Conservation (phyloP, 30 jellyfish, hydroid and myxozoan genomes). For the Cassiopea andromeda region DNA sequence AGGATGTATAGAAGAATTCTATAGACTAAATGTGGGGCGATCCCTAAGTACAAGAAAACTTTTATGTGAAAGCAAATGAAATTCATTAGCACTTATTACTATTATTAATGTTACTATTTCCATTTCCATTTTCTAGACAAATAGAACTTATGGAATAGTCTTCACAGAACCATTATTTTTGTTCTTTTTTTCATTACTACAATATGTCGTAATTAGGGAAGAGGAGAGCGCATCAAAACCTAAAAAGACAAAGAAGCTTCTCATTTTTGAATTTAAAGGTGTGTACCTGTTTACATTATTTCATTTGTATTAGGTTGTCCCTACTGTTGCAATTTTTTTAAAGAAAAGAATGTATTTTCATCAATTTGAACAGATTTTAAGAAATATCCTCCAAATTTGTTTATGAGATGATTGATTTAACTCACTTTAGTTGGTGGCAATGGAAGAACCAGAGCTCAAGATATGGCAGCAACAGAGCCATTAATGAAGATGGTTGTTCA, state of each 20-base stretch:
- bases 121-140: too few species aligned
- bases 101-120: too few species aligned
- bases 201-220: too few species aligned
- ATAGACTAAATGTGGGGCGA: too few species aligned
- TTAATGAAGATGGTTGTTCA: slow-evolving; percentile 93
- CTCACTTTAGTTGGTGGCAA: slow-evolving; percentile 85
- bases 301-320: not conserved
- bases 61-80: too few species aligned
- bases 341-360: not conserved
- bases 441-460: slow-evolving; percentile 85
- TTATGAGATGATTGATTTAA: not conserved
- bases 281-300: not conserved
- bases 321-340: not conserved
- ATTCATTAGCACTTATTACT: too few species aligned
- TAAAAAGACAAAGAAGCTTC: slow-evolving; percentile 95
- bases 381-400: not conserved
- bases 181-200: too few species aligned
- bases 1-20: too few species aligned
- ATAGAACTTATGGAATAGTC: too few species aligned
- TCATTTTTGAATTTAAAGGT: slow-evolving; percentile 96
- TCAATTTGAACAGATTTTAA: not conserved
- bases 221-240: slow-evolving; percentile 93
- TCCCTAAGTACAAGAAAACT: too few species aligned
- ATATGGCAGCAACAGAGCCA: slow-evolving; percentile 98
- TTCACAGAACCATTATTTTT: too few species aligned